A percentile compares a stretch with the other conserved stretches of the same genome.
These are phyloP conservation scores for Rhodinocichla rosea DNA, from an alignment of 2,113 vertebrate genomes.

Conservation along the genomic window DNA sequence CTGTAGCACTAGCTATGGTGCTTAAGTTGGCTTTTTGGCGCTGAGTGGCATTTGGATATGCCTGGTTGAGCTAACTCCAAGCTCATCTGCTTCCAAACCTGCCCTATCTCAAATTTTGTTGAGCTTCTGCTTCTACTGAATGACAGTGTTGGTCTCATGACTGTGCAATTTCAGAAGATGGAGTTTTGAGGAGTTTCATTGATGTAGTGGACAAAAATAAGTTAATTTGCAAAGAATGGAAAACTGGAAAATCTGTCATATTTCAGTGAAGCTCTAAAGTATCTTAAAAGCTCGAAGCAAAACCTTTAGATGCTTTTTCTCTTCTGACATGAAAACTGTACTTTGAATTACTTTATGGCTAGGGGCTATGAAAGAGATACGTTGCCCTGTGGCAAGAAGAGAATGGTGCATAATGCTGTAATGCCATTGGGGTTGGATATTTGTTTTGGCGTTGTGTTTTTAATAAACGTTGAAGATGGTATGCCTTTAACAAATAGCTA, in stretches of 20 bases:
- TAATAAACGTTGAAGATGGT: not conserved
- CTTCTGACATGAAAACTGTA: not conserved
- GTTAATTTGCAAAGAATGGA: not conserved
- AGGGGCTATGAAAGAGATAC: not conserved
- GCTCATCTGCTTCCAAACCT: not conserved
- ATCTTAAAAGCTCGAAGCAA: not conserved
- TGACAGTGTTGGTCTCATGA: not conserved
- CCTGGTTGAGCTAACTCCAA: not conserved
- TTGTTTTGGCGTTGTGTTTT: not conserved
- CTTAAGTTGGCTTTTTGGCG: not conserved
- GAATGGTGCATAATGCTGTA: not conserved
- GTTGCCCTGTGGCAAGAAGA: not conserved
- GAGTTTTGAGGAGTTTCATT: not conserved
- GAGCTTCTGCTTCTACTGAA: not conserved
- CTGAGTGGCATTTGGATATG: rapidly evolving
- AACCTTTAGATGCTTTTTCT: not conserved
- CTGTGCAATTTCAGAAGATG: not conserved
- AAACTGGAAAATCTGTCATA: not conserved
- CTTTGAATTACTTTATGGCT: not conserved
- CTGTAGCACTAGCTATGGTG: not conserved
- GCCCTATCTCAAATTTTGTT: not conserved
- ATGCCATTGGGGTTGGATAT: not conserved
- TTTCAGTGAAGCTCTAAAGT: not conserved
- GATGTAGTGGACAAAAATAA: not conserved
- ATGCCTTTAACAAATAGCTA: not conserved